These are phyloP conservation scores for Hyposoter didymator DNA, from an alignment of 2,888 invertebrate species.

Conservation along the genomic window DNA sequence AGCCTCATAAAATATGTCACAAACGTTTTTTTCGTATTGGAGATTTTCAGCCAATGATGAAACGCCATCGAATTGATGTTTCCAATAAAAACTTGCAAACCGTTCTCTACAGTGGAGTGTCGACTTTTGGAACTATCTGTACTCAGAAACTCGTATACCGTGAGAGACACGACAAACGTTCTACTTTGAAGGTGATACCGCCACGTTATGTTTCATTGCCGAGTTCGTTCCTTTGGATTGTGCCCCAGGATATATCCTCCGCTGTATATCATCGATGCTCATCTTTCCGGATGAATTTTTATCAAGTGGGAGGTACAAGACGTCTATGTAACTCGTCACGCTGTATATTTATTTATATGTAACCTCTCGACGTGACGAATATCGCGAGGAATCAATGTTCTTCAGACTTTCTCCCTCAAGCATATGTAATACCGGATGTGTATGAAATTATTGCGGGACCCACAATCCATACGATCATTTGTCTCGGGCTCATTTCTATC, in stretches of 20 bases:
- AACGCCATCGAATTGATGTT: neutral
- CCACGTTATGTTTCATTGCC: slow-evolving; percentile 42
- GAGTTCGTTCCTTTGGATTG: slow-evolving; percentile 15
- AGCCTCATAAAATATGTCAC: too few relatives aligned
- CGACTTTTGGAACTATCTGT: neutral
- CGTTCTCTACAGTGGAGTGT: neutral
- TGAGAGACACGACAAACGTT: slow-evolving; percentile 15
- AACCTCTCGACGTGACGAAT: slow-evolving; percentile 58
- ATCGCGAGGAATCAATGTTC: slow-evolving; percentile 53
- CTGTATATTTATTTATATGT: slow-evolving; percentile 5
- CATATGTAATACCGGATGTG: slow-evolving; percentile 48
- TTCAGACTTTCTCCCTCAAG: slow-evolving; percentile 56
- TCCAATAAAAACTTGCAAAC: neutral
- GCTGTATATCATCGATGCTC: slow-evolving; percentile 4
- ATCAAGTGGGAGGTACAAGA: slow-evolving; percentile 44
- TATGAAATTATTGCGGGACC: slow-evolving; percentile 35
- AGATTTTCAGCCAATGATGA: neutral
- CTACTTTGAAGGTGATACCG: slow-evolving; percentile 23
- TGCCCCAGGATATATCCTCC: slow-evolving; percentile 5
- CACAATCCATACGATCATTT: slow-evolving; percentile 30
- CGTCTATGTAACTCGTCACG: slow-evolving; percentile 19
- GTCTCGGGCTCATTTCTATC: slow-evolving; percentile 10
- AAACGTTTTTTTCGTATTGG: too few relatives aligned
- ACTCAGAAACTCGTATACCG: neutral
- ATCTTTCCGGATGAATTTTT: slow-evolving; percentile 58